A percentile compares a stretch with the other conserved stretches of the same genome.
Conservation (phyloP, 2,797 vertebrate genomes). For the Acipenser ruthenus region DNA sequence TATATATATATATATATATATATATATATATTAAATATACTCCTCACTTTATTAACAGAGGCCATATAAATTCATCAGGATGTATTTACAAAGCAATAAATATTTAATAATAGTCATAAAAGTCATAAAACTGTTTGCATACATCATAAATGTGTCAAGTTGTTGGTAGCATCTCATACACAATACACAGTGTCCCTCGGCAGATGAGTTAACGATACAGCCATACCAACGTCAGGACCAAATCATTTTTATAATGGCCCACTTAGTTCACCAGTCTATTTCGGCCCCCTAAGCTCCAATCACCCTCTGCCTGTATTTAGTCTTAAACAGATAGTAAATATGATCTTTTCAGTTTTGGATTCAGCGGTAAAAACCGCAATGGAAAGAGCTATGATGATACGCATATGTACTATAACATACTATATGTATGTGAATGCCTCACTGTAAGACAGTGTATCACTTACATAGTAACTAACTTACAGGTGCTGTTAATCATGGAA, state of each 20-base stretch:
- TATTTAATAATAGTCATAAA: constrained; percentile 74
- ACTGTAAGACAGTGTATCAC: too few species aligned
- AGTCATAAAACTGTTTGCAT: constrained; percentile 60
- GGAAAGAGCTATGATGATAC: too few species aligned
- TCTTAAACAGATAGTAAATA: too few species aligned
- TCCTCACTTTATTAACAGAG: constrained; percentile 78
- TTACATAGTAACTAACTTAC: too few species aligned
- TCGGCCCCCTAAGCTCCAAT: constrained; percentile 5
- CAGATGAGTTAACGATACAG: constrained; percentile 43
- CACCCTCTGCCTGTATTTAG: background rate
- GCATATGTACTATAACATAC: too few species aligned
- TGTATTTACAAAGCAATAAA: constrained; percentile 81
- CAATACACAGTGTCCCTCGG: constrained; percentile 30
- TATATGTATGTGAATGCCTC: too few species aligned
- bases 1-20: constrained; percentile 15
- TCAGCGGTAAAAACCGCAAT: too few species aligned
- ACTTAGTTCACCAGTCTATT: constrained; percentile 6
- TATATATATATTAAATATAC: constrained; percentile 74
- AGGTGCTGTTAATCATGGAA: too few species aligned
- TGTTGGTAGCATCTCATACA: constrained; percentile 69
- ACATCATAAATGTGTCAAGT: constrained; percentile 70
- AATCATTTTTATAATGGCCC: constrained; percentile 10
- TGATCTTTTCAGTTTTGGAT: too few species aligned
- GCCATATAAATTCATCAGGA: constrained; percentile 73
- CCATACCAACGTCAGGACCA: constrained; percentile 25